These are phyloP conservation scores for Ailurus styani DNA, from an alignment of 2,113 vertebrate genomes.

Conservation along the genomic window DNA sequence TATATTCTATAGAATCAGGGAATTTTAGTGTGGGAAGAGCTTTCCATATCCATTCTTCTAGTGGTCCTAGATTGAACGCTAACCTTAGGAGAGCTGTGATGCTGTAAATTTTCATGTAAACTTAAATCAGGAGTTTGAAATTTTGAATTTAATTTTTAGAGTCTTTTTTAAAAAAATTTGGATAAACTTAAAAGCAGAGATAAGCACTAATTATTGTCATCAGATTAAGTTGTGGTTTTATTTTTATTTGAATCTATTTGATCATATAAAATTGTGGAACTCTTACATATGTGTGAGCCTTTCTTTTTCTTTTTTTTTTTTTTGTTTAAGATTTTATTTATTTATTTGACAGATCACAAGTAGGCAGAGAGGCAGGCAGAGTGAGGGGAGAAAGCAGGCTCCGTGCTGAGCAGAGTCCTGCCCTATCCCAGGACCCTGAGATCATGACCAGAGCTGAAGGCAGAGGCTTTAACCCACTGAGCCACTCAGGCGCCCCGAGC, in stretches of 20 bases:
- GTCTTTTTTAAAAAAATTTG: neutral
- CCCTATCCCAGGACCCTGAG: too few species aligned
- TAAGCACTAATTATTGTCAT: neutral
- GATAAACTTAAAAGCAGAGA: neutral
- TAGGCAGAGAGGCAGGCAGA: too few species aligned
- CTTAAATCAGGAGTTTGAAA: slow-evolving; percentile 8
- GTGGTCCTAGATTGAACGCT: neutral
- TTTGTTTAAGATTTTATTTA: too few species aligned
- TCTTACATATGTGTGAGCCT: neutral
- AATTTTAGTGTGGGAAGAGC: neutral
- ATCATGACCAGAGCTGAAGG: too few species aligned
- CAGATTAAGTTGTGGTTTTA: neutral
- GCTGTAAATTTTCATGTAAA: neutral
- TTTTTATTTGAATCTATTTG: neutral
- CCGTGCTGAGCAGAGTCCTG: too few species aligned
- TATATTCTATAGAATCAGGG: neutral
- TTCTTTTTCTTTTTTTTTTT: too few species aligned
- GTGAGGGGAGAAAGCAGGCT: too few species aligned
- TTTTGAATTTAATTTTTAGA: slow-evolving; percentile 1
- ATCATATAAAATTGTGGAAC: neutral
- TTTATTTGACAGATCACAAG: too few species aligned
- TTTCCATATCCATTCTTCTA: neutral
- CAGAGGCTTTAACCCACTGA: too few species aligned
- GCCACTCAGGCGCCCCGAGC: too few species aligned
- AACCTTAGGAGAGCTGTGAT: neutral